Base-by-base conservation (phyloP, 2,888 invertebrate genomes). In the Drosophila subquinaria region DNA sequence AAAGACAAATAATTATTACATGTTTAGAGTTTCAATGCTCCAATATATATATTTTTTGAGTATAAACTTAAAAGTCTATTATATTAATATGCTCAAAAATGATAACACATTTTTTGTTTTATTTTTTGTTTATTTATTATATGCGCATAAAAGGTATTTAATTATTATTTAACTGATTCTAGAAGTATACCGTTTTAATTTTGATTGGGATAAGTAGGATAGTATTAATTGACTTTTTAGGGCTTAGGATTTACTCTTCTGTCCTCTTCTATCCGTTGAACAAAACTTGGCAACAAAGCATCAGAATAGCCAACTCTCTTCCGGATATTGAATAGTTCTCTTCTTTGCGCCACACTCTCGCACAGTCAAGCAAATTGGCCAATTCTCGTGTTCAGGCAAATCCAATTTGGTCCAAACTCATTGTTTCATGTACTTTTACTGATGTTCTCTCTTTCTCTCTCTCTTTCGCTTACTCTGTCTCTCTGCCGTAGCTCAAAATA, bases 351-450 rank as follows among this genome's bases (percentile, higher is more conserved):
- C 27, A 17, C 17, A 13, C 17, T 17, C 2, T 27, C 33, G 55
- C 17, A 5, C 36, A 38, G 47, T 59, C 47, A 33, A n/a, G 61
- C 43, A 45, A 53, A 59, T 59, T 59, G 43, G 35, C 60, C 53
- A 36, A 48, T 56, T 30, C 45, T 47, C 30, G 47, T 57, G 57
- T 27, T 17, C 59, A 53, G 40, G 36, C 38, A 35, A 69, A 62
- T 62, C 36, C 69, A 55, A 69, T 69, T 69, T 61, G 17, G 36
- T 11, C 15, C 27, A 30, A 53, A 38, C 30, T 47, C 61, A 69
- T 38, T 62, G 55, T 55, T 27, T 35, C 69, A 45, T 53, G 48
- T 67, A 35, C 57, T 60, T 45, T 51, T 30, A 51, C n/a, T 38
- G 65, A 60, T 36, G 17, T 52, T n/a, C 33, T 4, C 35, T 4